Evolutionary conservation across 2,797 vertebrate species (phyloP).

Genomic region (Novumbra hubbsi): DNA sequence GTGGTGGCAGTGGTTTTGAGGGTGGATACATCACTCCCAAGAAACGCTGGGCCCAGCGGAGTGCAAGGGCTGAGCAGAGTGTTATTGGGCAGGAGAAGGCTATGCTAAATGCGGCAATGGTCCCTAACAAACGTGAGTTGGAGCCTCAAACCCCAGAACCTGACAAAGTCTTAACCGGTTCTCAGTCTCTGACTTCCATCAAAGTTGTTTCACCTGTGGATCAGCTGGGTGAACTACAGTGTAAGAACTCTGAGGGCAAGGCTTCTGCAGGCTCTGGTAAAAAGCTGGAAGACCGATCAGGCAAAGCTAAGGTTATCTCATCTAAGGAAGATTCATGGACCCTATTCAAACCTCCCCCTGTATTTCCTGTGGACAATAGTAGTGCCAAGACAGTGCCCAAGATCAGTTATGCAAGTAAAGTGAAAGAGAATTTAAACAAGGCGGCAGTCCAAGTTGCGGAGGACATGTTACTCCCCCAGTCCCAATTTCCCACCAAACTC

Average conservation of each 20-base stretch:
- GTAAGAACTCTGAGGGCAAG: conserved; percentile 91
- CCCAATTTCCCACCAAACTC: conserved; percentile 72
- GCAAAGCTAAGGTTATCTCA: conserved; percentile 81
- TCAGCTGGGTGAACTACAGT: conserved; percentile 73
- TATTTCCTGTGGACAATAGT: conserved; percentile 99
- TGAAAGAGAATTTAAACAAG: conserved; percentile 99
- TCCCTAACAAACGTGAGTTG: conserved; percentile 55
- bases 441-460: conserved; percentile 79
- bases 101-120: conserved; percentile 74
- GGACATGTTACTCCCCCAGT: conserved; percentile 70
- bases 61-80: conserved; percentile 84
- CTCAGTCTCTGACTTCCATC: conserved; percentile 17
- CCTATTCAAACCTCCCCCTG: conserved; percentile 96
- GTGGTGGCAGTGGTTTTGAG: conserved; percentile 93
- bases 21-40: conserved; percentile 94
- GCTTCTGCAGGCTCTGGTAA: conserved; percentile 77
- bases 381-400: conserved; percentile 99
- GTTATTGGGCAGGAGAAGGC: conserved; percentile 84
- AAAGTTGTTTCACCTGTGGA: conserved; percentile 47
- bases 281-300: conserved; percentile 88
- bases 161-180: conserved; percentile 65
- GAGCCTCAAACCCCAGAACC: conserved; percentile 53
- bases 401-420: conserved; percentile 99
- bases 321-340: conserved; percentile 98
- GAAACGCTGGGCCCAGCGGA: conserved; percentile 88